Evolutionary conservation across 2,888 invertebrate species (phyloP).

Genomic region (Andrena praecox): DNA sequence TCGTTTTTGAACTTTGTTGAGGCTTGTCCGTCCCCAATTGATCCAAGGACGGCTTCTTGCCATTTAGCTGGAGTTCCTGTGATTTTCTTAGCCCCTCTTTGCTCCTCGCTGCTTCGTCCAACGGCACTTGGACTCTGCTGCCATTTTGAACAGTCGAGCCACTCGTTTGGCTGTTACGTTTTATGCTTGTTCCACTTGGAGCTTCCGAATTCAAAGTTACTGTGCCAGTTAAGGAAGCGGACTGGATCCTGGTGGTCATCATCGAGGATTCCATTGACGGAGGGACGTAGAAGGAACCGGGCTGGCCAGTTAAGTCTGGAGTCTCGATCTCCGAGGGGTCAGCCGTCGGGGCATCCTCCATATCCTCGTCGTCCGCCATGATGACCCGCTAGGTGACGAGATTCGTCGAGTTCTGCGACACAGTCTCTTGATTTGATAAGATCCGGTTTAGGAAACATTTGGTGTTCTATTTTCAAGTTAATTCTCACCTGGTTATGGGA

Average conservation of each 20-base stretch:
- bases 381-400: neutral
- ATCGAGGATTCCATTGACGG: neutral
- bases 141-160: neutral
- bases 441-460: neutral
- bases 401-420: neutral
- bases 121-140: neutral
- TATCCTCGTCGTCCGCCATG: neutral
- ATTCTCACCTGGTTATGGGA: neutral
- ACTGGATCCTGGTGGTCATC: neutral
- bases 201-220: neutral
- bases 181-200: neutral
- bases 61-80: neutral
- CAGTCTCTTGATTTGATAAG: neutral
- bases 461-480: neutral
- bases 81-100: neutral
- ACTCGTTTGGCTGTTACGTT: neutral
- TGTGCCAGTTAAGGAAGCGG: neutral
- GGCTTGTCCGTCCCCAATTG: neutral
- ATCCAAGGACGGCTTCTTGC: constrained; percentile 7
- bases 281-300: neutral
- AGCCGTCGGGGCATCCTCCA: neutral
- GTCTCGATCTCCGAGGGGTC: neutral
- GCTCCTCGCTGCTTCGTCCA: constrained; percentile 16
- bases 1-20: neutral
- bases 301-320: too few species aligned